Evolutionary conservation across 2,113 vertebrate species (phyloP).

Genomic region (Notothenia coriiceps): DNA sequence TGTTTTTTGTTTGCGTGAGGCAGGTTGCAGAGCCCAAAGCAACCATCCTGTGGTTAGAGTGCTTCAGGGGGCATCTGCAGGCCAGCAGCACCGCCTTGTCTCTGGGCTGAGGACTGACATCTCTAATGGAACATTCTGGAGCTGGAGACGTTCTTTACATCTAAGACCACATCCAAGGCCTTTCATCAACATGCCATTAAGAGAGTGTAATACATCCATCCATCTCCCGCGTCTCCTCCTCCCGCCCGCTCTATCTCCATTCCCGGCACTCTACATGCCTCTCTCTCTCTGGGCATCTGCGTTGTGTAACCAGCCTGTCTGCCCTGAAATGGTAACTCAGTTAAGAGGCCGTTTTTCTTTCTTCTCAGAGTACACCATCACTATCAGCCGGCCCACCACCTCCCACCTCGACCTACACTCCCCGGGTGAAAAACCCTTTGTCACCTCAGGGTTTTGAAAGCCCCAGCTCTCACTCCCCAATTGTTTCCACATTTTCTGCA

Average conservation of each 20-base stretch:
- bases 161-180: slow-evolving; percentile 64
- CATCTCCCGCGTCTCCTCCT: slow-evolving; percentile 63
- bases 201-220: slow-evolving; percentile 75
- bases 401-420: slow-evolving; percentile 71
- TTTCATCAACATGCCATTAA: slow-evolving; percentile 80
- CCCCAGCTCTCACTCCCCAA: slow-evolving; percentile 76
- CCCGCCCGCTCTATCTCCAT: slow-evolving; percentile 65
- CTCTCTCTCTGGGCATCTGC: slow-evolving; percentile 69
- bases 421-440: slow-evolving; percentile 80
- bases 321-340: slow-evolving; percentile 82
- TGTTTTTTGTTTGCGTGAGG: slow-evolving; percentile 48
- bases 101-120: slow-evolving; percentile 61
- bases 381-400: slow-evolving; percentile 66
- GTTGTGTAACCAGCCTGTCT: slow-evolving; percentile 81
- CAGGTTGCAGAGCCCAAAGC: slow-evolving; percentile 45
- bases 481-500: slow-evolving; percentile 89
- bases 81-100: slow-evolving; percentile 41
- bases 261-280: slow-evolving; percentile 71
- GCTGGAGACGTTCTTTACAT: slow-evolving; percentile 69
- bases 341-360: slow-evolving; percentile 74
- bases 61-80: slow-evolving; percentile 47
- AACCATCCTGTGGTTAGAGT: slow-evolving; percentile 20
- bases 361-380: slow-evolving; percentile 60
- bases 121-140: slow-evolving; percentile 75
- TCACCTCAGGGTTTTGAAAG: slow-evolving; percentile 83